Percentiles rank a stretch among this genome's conserved stretches.
Conservation (phyloP, 2,888 invertebrate species). For the Ophion ellenae region DNA sequence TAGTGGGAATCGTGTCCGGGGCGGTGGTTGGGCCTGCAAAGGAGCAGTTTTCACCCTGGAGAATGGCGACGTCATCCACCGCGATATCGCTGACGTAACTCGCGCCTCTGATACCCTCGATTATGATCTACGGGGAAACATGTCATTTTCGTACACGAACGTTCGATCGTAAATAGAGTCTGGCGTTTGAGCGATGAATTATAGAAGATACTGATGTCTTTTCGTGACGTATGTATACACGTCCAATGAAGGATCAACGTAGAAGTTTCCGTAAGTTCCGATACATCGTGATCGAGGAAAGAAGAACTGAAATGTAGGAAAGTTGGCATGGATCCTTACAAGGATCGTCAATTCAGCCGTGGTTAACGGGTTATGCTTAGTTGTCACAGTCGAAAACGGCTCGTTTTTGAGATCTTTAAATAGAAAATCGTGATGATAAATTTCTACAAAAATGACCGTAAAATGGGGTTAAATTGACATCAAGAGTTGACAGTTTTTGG, state of each 20-base stretch:
- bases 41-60: slow-evolving; percentile 86
- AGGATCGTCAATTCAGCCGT: too few species aligned
- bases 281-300: too few species aligned
- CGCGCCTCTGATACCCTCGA: slow-evolving; percentile 89
- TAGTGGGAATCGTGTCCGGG: slow-evolving; percentile 60
- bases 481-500: too few species aligned
- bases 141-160: background rate
- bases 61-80: slow-evolving; percentile 90
- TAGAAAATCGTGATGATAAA: too few species aligned
- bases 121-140: slow-evolving; percentile 87
- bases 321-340: too few species aligned
- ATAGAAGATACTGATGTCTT: background rate
- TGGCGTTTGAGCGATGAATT: background rate
- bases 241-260: background rate
- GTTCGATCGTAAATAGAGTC: background rate
- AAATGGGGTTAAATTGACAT: too few species aligned
- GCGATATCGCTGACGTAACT: slow-evolving; percentile 91
- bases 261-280: too few species aligned
- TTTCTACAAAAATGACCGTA: too few species aligned
- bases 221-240: background rate
- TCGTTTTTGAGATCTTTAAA: too few species aligned
- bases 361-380: too few species aligned
- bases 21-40: slow-evolving; percentile 57
- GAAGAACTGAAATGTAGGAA: too few species aligned
- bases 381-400: too few species aligned